Percentiles rank a stretch among this genome's conserved stretches.
Evolutionary conservation across 1,140 invertebrate species (phyloP).

Genomic region (Notospermus geniculatus): DNA sequence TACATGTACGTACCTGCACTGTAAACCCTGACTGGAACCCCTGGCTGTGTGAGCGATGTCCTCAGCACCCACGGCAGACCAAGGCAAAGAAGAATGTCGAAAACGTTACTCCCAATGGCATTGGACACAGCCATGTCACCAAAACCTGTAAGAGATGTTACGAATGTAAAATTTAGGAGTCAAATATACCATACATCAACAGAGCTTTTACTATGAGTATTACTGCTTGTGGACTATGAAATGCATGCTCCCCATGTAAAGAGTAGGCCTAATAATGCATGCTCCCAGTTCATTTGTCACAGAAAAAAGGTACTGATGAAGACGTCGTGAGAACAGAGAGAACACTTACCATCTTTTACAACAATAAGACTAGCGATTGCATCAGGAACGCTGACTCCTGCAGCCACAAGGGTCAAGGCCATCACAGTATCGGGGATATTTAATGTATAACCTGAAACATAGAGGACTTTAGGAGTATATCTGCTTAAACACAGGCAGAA

Average conservation of each 20-base stretch:
- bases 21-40: slow-evolving; percentile 37
- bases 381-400: slow-evolving; percentile 60
- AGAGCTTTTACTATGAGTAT: no score
- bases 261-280: not conserved
- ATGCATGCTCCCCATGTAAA: not conserved
- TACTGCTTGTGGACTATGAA: not conserved
- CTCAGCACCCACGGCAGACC: slow-evolving; percentile 59
- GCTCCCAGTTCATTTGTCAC: not conserved
- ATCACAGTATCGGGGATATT: slow-evolving; percentile 59
- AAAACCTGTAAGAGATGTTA: slow-evolving; percentile 48
- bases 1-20: slow-evolving; percentile 55
- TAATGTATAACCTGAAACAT: slow-evolving; percentile 53
- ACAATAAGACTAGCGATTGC: slow-evolving; percentile 59
- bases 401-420: slow-evolving; percentile 59
- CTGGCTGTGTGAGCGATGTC: slow-evolving; percentile 78
- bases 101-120: slow-evolving; percentile 56
- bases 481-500: no score
- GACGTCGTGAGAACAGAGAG: not conserved
- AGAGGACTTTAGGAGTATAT: slow-evolving; percentile 34
- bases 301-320: not conserved
- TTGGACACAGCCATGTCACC: slow-evolving; percentile 56
- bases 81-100: slow-evolving; percentile 54
- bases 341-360: slow-evolving; percentile 46
- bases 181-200: no score
- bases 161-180: no score